Evolutionary conservation across 2,797 vertebrate species (phyloP).

Genomic region (Eulemur mongoz): DNA sequence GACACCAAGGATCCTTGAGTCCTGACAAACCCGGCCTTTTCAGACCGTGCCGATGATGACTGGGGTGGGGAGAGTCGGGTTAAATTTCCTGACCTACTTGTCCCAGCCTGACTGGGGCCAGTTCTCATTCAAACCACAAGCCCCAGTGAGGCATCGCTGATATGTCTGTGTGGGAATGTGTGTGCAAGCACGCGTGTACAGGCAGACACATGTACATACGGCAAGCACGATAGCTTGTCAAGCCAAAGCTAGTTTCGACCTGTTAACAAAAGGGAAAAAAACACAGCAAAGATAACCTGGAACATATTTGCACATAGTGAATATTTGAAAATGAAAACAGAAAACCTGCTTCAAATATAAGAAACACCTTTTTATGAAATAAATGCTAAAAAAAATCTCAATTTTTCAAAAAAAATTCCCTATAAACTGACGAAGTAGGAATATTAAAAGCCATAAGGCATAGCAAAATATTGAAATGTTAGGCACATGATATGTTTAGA

Average conservation of each 20-base stretch:
- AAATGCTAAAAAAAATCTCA: not conserved
- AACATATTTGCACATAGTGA: not conserved
- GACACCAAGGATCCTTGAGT: slow-evolving; percentile 79
- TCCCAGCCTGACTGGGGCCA: slow-evolving; percentile 77
- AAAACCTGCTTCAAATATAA: slow-evolving; percentile 39
- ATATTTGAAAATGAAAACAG: slow-evolving; percentile 35
- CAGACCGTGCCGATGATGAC: slow-evolving; percentile 79
- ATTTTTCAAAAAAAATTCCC: not conserved
- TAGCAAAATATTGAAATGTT: not conserved
- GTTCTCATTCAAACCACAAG: slow-evolving; percentile 65
- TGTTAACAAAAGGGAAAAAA: not conserved
- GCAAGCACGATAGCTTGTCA: not conserved
- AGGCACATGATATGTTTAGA: not conserved
- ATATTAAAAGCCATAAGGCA: slow-evolving; percentile 25
- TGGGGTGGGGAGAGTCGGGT: slow-evolving; percentile 83
- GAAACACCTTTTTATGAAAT: slow-evolving; percentile 36
- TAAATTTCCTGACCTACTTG: slow-evolving; percentile 86
- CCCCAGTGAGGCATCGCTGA: not conserved
- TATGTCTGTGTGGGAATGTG: not conserved
- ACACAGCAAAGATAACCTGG: not conserved
- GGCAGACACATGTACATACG: not conserved
- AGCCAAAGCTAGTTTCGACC: slow-evolving; percentile 29
- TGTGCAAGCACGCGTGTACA: fast-evolving
- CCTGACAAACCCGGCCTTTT: slow-evolving; percentile 83
- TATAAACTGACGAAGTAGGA: not conserved